Base-by-base conservation (phyloP, 2,888 invertebrate genomes). In the Tetropium fuscum region DNA sequence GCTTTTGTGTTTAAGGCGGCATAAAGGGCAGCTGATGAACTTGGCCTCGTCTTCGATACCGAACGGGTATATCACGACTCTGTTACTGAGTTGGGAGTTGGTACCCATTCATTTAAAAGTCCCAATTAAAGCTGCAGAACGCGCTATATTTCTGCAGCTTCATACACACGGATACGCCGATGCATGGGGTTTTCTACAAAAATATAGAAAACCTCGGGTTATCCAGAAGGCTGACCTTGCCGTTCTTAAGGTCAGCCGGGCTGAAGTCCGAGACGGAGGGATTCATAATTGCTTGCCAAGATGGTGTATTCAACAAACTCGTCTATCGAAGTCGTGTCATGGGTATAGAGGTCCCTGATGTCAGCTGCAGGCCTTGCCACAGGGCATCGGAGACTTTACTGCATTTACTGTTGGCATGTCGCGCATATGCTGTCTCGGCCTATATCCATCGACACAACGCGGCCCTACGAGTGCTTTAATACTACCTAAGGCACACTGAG, bases 1-100 rank as follows among this genome's bases (percentile, higher is more conserved):
- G 44, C 44, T 4, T 44, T 44, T 22, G 8, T 44, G 8, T 44
- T 44, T 44, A 20, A 22, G 22, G 44, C 44, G 25, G 44, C 44
- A 44, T 6, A 3, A 19, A 22, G 44, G 11, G 8, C 22, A 22
- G 44, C 22, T 11, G 25, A 36, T 36, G 36, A 36, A 36, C 11
- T 36, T 10, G 36, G 36, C 11, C 15, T 36, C 36, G 15, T 15
- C 13, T 36, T 36, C 11, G 11, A 36, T 7, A 10, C n/a, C 10
- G 30, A 30, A 2, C 7, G 30, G 30, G 10, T 2, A 7, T n/a
- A 36, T 11, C 15, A 11, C 3, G 8, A 36, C 15, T 36, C 36
- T 15, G 15, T 36, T 15, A 36, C 15, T 4, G 36, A 13, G 15
- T 15, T 36, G 15, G 15, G 4, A 13, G 15, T 15, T 36, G 15